Evolutionary conservation across 2,888 invertebrate genomes (phyloP).

Genomic region (Pristionchus fissidentatus): DNA sequence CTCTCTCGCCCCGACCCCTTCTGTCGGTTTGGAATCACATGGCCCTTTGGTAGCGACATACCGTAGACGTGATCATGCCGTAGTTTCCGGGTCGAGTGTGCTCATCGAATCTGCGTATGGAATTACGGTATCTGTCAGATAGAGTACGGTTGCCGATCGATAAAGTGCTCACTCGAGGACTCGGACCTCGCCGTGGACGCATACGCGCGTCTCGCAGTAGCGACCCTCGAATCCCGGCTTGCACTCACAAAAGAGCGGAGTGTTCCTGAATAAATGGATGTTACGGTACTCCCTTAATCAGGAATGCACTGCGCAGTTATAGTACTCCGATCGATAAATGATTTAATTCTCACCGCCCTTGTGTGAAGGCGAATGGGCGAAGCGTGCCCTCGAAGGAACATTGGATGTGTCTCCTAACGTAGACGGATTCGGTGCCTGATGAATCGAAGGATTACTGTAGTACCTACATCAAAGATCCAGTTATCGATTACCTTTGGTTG

Average conservation of each 20-base stretch:
- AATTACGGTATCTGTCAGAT: too few relatives aligned
- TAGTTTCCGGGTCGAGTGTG: not conserved
- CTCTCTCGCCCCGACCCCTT: too few relatives aligned
- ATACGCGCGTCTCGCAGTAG: constrained; percentile 14
- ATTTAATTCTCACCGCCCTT: not conserved
- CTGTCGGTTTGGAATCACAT: too few relatives aligned
- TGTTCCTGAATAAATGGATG: not conserved
- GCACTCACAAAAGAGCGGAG: constrained; percentile 36
- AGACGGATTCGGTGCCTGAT: not conserved
- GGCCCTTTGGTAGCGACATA: too few relatives aligned
- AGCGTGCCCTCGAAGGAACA: not conserved
- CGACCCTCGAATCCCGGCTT: constrained; percentile 3
- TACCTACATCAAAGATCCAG: too few relatives aligned
- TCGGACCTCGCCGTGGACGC: not conserved
- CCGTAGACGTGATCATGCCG: not conserved
- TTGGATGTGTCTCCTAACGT: too few relatives aligned
- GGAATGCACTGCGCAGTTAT: too few relatives aligned
- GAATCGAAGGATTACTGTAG: not conserved
- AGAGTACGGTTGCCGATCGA: not conserved
- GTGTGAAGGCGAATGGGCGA: not conserved
- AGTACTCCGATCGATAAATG: too few relatives aligned
- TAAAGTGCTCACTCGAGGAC: not conserved
- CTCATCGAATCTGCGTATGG: not conserved
- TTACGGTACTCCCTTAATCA: not conserved
- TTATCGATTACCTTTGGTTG: too few relatives aligned